phyloP scores from a whole-genome alignment of 2,888 invertebrate species.

The Stomorhina lunata region DNA sequence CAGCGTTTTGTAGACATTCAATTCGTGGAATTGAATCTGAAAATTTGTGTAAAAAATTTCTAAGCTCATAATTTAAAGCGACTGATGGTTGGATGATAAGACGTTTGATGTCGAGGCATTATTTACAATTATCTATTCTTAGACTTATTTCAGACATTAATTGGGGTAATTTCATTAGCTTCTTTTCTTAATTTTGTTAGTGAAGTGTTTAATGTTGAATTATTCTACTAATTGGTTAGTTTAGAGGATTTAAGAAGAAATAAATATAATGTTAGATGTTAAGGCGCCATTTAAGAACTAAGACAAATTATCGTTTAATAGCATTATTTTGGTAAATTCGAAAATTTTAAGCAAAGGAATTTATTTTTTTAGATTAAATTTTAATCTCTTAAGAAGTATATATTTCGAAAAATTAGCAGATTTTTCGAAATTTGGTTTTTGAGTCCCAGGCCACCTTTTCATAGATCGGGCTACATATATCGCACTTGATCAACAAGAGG shows the following conservation, averaged over 20 bases:
- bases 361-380: too few relatives aligned
- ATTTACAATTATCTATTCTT: background rate
- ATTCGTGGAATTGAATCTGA: background rate
- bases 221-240: background rate
- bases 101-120: background rate
- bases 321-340: too few relatives aligned
- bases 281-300: too few relatives aligned
- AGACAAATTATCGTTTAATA: too few relatives aligned
- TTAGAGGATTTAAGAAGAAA: background rate
- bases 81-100: background rate
- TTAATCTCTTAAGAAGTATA: too few relatives aligned
- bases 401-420: too few relatives aligned
- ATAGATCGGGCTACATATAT: too few relatives aligned
- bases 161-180: background rate
- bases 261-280: background rate
- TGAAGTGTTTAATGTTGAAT: background rate
- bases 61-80: background rate
- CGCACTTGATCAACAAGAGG: too few relatives aligned
- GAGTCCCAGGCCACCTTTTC: too few relatives aligned
- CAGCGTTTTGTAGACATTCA: background rate
- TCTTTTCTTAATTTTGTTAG: background rate
- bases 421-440: too few relatives aligned
- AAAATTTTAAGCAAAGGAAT: too few relatives aligned
- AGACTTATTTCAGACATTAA: background rate
- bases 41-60: background rate